Conservation (phyloP, 2,797 vertebrate species). For the Sciurus carolinensis region DNA sequence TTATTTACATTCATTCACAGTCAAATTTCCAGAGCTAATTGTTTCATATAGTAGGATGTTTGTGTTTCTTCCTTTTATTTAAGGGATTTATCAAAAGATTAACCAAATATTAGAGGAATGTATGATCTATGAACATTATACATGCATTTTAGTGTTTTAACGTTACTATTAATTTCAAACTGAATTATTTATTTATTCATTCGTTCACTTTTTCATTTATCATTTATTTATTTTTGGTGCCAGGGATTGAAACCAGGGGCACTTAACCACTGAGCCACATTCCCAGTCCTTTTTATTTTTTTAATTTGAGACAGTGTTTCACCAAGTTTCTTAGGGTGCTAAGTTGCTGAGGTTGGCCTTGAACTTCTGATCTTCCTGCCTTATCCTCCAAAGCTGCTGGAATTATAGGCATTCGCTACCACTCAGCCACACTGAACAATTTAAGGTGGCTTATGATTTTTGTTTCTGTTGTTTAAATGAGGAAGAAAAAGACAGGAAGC, state of each 20-base stretch:
- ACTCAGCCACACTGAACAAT: not conserved
- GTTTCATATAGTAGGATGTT: not conserved
- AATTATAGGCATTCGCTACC: not conserved
- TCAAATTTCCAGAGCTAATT: not conserved
- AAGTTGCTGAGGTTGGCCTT: not conserved
- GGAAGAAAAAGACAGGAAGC: not conserved
- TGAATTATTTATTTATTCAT: not conserved
- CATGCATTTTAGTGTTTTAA: conserved; percentile 32
- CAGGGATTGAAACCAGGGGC: no score
- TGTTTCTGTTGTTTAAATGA: conserved; percentile 40
- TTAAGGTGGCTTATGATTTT: not conserved
- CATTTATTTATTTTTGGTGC: not conserved
- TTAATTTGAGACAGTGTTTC: no score
- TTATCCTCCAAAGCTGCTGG: not conserved
- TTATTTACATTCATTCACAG: not conserved
- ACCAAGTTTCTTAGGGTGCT: not conserved
- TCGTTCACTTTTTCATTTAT: not conserved
- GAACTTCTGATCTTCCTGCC: not conserved
- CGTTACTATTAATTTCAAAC: conserved; percentile 35
- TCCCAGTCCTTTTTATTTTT: not conserved
- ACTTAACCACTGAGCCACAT: no score
- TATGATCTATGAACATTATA: not conserved
- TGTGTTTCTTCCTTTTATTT: conserved; percentile 22
- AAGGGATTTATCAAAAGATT: not conserved
- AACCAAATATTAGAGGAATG: not conserved